phyloP scores from a whole-genome alignment of 2,113 vertebrate species.

The Tretioscincus oriximinensis region DNA sequence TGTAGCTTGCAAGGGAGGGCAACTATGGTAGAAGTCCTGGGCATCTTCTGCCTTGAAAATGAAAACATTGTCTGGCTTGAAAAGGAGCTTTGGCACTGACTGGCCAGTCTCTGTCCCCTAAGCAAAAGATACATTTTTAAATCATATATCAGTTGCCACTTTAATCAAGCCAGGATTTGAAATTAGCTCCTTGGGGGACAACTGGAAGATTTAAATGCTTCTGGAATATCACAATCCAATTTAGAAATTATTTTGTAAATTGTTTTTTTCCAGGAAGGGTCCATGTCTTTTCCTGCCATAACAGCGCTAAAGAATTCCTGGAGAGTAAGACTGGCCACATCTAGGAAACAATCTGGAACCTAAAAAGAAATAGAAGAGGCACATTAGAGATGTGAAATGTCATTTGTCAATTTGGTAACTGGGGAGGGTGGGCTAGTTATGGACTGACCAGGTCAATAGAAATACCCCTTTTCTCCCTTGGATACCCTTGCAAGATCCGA shows the following conservation, averaged over 20 bases:
- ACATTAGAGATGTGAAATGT: conserved; percentile 20
- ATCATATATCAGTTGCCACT: background rate
- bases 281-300: conserved; percentile 84
- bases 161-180: conserved; percentile 39
- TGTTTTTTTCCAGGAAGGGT: conserved; percentile 97
- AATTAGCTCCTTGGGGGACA: conserved; percentile 76
- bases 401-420: background rate
- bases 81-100: background rate
- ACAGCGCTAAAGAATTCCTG: conserved; percentile 92
- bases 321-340: conserved; percentile 89
- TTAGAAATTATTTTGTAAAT: conserved; percentile 99
- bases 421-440: no score
- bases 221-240: conserved; percentile 91
- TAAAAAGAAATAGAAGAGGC: conserved; percentile 58
- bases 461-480: background rate
- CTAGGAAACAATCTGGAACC: conserved; percentile 91
- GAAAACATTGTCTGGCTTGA: background rate
- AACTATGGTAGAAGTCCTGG: no score
- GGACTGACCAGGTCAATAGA: background rate
- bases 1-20: no score
- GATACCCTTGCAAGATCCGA: background rate
- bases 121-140: background rate
- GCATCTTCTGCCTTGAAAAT: no score
- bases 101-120: background rate
- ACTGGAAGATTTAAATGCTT: conserved; percentile 85